Evolutionary conservation across 2,888 invertebrate genomes (phyloP).

Genomic region (Pterostichus niger): DNA sequence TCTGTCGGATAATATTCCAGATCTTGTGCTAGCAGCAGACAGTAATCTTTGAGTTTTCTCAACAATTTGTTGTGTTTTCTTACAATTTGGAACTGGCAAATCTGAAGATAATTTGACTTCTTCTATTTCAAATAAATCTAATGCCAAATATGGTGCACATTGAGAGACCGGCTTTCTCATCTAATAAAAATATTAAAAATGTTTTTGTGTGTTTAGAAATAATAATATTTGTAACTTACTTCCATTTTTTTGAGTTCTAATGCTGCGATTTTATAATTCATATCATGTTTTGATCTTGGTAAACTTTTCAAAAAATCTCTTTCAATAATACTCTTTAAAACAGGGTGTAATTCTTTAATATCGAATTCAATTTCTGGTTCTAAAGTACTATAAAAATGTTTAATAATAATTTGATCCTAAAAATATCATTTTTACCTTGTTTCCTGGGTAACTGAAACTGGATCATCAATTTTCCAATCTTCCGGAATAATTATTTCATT

Average conservation of each 20-base stretch:
- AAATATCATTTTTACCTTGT: constrained; percentile 20
- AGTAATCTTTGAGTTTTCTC: constrained; percentile 72
- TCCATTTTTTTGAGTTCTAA: constrained; percentile 74
- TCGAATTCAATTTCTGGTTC: constrained; percentile 18
- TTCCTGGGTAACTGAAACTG: not conserved
- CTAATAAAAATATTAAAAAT: constrained; percentile 71
- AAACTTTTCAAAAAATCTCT: constrained; percentile 40
- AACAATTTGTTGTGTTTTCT: constrained; percentile 70
- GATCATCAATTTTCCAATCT: constrained; percentile 73
- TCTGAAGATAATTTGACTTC: constrained; percentile 75
- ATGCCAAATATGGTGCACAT: constrained; percentile 81
- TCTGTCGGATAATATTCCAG: constrained; percentile 73
- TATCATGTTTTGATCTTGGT: constrained; percentile 77
- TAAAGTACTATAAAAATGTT: not conserved
- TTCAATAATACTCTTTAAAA: constrained; percentile 37
- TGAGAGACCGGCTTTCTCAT: constrained; percentile 79
- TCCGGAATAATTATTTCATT: constrained; percentile 75
- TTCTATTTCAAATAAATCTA: constrained; percentile 78
- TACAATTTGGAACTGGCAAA: constrained; percentile 74
- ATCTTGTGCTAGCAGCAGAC: constrained; percentile 71
- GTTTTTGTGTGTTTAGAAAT: constrained; percentile 38
- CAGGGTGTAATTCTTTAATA: not conserved
- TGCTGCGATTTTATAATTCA: constrained; percentile 79
- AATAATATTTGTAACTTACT: constrained; percentile 70
- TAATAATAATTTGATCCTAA: constrained; percentile 7